phyloP scores from a whole-genome alignment of 2,113 vertebrate species.

The Callionymus lyra region DNA sequence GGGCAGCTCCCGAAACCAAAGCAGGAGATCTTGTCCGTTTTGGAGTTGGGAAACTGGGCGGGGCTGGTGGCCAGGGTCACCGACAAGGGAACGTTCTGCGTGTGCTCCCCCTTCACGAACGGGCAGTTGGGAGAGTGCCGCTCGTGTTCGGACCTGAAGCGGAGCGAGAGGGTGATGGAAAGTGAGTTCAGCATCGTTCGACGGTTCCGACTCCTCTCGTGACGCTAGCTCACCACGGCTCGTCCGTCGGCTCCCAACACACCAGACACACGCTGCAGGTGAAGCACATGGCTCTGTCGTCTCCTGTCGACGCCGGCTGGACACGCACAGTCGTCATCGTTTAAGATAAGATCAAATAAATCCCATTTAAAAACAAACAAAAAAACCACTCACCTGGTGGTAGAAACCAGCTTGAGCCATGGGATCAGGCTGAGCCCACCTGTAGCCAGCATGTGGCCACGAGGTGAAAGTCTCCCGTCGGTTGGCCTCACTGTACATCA shows the following conservation, averaged over 20 bases:
- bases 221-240: conserved; percentile 77
- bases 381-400: conserved; percentile 80
- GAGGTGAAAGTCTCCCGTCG: conserved; percentile 97
- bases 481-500: conserved; percentile 99
- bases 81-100: conserved; percentile 95
- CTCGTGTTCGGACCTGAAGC: conserved; percentile 91
- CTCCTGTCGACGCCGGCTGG: conserved; percentile 93
- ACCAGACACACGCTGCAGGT: conserved; percentile 98
- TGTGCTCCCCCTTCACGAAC: conserved; percentile 97
- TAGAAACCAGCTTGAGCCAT: conserved; percentile 99
- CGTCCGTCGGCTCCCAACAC: conserved; percentile 98
- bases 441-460: conserved; percentile 95
- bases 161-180: neutral
- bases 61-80: conserved; percentile 95
- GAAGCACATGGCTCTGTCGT: conserved; percentile 98
- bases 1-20: conserved; percentile 96
- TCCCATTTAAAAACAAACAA: too few species aligned
- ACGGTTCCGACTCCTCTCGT: neutral
- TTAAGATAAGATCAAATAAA: neutral
- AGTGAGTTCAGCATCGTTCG: neutral
- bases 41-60: conserved; percentile 89
- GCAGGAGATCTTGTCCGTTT: conserved; percentile 90
- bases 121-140: conserved; percentile 98
- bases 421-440: conserved; percentile 97
- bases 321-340: neutral